A percentile compares a stretch with the other conserved stretches of the same genome.
Evolutionary conservation across 1,140 invertebrate genomes (phyloP).

Genomic region (Gryllus bimaculatus): DNA sequence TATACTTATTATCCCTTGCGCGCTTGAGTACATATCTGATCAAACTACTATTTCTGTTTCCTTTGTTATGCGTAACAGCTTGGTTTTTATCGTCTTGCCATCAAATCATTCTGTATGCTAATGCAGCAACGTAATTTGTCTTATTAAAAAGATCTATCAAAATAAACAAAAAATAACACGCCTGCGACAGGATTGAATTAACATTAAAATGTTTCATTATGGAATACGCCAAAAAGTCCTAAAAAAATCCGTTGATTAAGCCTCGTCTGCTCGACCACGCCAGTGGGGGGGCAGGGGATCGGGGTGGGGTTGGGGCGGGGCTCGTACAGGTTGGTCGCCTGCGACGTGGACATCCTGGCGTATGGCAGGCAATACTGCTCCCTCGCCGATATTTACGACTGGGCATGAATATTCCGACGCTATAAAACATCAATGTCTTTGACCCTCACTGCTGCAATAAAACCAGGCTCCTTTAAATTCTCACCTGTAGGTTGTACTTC

Average conservation of each 20-base stretch:
- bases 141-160: background rate
- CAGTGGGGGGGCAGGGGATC: no score
- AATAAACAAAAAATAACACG: background rate
- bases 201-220: background rate
- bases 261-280: background rate
- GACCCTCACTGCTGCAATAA: background rate
- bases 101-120: slow-evolving; percentile 5
- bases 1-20: background rate
- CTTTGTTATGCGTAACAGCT: background rate
- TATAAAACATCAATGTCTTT: background rate
- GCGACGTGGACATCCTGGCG: no score
- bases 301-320: background rate
- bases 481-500: background rate
- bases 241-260: background rate
- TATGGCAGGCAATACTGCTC: background rate
- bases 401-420: background rate
- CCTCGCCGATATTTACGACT: background rate
- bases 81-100: background rate
- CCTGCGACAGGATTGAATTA: background rate
- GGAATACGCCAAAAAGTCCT: background rate
- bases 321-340: no score
- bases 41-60: slow-evolving; percentile 1
- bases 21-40: background rate
- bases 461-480: background rate
- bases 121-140: background rate